These are phyloP conservation scores for Tautogolabrus adspersus DNA, from an alignment of 2,113 vertebrate genomes.

Conservation along the genomic window DNA sequence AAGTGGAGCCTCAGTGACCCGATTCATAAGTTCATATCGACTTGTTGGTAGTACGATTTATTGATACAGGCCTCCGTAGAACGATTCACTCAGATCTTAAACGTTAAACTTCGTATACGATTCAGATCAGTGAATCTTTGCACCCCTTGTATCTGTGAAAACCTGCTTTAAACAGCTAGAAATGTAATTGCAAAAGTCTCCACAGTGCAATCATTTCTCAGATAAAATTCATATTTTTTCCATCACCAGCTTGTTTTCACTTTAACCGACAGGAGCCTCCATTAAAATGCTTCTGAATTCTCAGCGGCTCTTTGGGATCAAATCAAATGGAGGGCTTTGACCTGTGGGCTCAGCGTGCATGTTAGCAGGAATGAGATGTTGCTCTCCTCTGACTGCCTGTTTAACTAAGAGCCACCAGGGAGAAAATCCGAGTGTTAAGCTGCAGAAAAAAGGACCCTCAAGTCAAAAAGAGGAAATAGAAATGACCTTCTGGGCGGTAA, in stretches of 20 bases:
- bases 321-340: conserved; percentile 43
- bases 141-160: no score
- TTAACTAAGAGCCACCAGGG: conserved; percentile 38
- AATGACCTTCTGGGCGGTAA: conserved; percentile 50
- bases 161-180: no score
- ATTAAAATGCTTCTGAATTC: neutral
- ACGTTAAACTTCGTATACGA: no score
- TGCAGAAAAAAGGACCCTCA: conserved; percentile 7
- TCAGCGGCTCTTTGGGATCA: conserved; percentile 7
- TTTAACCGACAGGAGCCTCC: neutral
- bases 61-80: no score
- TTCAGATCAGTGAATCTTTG: no score
- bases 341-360: conserved; percentile 37
- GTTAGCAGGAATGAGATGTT: conserved; percentile 42
- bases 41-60: no score
- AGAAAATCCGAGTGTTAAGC: conserved; percentile 40
- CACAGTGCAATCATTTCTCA: neutral
- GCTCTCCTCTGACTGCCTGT: conserved; percentile 21
- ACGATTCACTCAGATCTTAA: no score
- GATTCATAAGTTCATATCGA: no score
- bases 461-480: conserved; percentile 57
- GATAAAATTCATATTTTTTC: neutral
- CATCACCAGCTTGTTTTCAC: neutral
- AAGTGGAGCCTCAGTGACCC: no score
- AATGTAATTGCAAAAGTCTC: neutral